Evolutionary conservation across 2,113 vertebrate genomes (phyloP).

Genomic region (Anguilla japonica): DNA sequence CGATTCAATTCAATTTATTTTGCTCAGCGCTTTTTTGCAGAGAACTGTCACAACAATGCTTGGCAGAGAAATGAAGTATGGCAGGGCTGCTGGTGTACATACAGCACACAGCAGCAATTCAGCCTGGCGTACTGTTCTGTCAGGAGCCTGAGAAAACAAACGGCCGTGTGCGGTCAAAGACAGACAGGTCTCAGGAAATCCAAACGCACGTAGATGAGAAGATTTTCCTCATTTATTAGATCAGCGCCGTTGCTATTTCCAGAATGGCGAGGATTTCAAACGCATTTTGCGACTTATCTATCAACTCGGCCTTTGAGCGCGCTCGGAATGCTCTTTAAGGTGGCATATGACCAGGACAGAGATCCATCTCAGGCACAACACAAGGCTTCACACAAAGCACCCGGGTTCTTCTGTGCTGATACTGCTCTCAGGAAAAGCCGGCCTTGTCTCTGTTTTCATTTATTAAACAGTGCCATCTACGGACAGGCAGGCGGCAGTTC

Average conservation of each 20-base stretch:
- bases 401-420: background rate
- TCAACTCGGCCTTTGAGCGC: background rate
- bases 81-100: no score
- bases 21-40: no score
- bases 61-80: no score
- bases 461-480: conserved; percentile 65
- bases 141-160: background rate
- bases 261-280: background rate
- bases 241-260: background rate
- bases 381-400: background rate
- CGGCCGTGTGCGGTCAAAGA: background rate
- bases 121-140: no score
- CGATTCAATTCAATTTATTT: no score
- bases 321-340: background rate
- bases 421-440: background rate
- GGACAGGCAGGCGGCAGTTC: conserved; percentile 23
- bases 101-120: no score
- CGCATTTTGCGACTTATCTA: background rate
- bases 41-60: no score
- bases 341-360: background rate
- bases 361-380: background rate
- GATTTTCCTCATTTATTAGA: background rate
- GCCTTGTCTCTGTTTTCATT: conserved; percentile 24
- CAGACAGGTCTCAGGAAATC: background rate
- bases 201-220: background rate